phyloP scores from a whole-genome alignment of 1,140 invertebrate genomes.

The Panagrolaimus sp. region DNA sequence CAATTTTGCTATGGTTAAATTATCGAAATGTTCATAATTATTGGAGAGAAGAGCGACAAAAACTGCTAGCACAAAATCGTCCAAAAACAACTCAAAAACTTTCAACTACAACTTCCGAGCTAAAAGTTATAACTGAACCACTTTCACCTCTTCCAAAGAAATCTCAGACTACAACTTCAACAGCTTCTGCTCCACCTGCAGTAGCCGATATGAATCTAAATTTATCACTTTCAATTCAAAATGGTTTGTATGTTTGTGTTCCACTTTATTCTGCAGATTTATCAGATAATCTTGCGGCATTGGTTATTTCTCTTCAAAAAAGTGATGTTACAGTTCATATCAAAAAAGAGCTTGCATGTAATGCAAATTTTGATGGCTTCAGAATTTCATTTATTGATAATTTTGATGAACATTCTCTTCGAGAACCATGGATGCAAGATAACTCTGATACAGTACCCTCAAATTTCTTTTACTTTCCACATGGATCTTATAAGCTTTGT shows the following conservation, averaged over 20 bases:
- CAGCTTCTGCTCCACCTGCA: conserved; percentile 37
- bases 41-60: conserved; percentile 49
- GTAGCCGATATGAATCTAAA: conserved; percentile 51
- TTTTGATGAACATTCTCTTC: conserved; percentile 52
- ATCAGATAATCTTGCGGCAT: conserved; percentile 49
- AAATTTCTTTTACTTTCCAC: conserved; percentile 55
- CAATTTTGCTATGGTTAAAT: conserved; percentile 57
- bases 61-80: conserved; percentile 26
- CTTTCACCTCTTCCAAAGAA: not conserved
- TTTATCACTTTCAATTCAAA: conserved; percentile 50
- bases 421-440: conserved; percentile 46
- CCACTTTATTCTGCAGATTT: conserved; percentile 49
- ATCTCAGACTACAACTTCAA: conserved; percentile 36
- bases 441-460: conserved; percentile 35
- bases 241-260: conserved; percentile 55
- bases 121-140: not conserved
- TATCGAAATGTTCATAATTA: conserved; percentile 53
- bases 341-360: conserved; percentile 53
- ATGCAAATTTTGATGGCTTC: conserved; percentile 52
- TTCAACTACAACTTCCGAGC: not conserved
- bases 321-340: conserved; percentile 49
- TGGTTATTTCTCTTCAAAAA: conserved; percentile 47
- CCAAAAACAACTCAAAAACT: not conserved
- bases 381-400: conserved; percentile 50
- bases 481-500: conserved; percentile 51